Conservation (phyloP, 2,888 invertebrate genomes). For the Papilio elwesi region DNA sequence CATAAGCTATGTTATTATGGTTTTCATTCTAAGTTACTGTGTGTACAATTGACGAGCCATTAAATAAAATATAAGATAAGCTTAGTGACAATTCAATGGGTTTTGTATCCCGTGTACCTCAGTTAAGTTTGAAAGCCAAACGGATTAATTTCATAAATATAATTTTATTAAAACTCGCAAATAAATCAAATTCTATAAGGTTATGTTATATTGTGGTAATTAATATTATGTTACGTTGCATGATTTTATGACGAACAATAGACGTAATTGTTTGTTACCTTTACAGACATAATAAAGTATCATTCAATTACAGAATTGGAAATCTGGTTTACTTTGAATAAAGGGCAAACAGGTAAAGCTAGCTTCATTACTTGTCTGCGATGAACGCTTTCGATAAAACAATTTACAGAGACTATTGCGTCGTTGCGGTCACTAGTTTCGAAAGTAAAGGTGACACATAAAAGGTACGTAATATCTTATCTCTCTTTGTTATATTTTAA, state of each 20-base stretch:
- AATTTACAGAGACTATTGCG: conserved; percentile 24
- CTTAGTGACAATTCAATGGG: too few relatives aligned
- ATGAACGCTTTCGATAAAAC: conserved; percentile 18
- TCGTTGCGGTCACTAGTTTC: conserved; percentile 20
- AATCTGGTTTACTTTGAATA: conserved; percentile 13
- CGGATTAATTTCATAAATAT: too few relatives aligned
- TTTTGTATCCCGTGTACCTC: too few relatives aligned
- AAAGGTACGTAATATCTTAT: neutral
- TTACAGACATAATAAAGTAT: neutral
- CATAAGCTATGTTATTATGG: neutral
- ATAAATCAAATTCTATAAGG: too few relatives aligned
- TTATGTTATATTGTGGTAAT: too few relatives aligned
- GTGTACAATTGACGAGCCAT: too few relatives aligned
- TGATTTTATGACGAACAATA: neutral
- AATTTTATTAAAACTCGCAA: too few relatives aligned
- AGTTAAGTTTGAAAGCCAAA: too few relatives aligned
- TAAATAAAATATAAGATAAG: too few relatives aligned
- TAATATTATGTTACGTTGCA: neutral
- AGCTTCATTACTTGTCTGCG: conserved; percentile 1
- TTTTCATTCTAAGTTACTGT: neutral
- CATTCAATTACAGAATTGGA: neutral
- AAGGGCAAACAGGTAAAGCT: conserved; percentile 9
- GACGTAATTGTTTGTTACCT: conserved; percentile 8
- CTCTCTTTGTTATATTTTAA: too few relatives aligned
- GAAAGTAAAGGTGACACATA: conserved; percentile 13